Conservation (phyloP, 2,113 vertebrate genomes). For the Mirza zaza region DNA sequence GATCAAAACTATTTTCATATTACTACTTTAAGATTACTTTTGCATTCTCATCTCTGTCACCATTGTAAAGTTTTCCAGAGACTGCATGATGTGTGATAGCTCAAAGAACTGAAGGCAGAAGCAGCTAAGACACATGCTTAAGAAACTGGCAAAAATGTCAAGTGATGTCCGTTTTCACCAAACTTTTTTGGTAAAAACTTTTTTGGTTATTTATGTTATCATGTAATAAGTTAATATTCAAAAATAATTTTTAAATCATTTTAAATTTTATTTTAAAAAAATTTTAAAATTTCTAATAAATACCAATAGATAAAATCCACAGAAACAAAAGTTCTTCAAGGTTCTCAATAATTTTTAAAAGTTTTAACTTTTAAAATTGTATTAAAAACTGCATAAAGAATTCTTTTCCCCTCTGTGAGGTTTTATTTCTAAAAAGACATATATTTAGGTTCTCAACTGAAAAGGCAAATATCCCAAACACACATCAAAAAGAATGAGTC, state of each 20-base stretch:
- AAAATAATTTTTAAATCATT: not conserved
- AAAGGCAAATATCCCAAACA: not conserved
- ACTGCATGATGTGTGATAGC: not conserved
- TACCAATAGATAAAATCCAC: not conserved
- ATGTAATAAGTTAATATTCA: not conserved
- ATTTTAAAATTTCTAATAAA: not conserved
- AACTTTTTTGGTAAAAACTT: no score
- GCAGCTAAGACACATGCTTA: not conserved
- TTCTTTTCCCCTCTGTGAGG: no score
- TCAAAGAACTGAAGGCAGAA: not conserved
- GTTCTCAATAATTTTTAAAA: not conserved
- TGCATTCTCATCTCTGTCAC: not conserved
- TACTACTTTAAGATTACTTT: not conserved
- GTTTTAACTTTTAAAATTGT: not conserved
- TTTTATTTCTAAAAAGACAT: constrained; percentile 21
- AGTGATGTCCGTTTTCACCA: not conserved
- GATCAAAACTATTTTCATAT: not conserved
- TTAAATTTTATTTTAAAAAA: not conserved
- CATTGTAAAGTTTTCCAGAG: not conserved
- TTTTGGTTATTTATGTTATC: not conserved
- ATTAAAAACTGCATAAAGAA: not conserved
- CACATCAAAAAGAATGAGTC: not conserved
- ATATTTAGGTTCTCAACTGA: constrained; percentile 10
- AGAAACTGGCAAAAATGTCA: not conserved
- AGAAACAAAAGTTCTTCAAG: not conserved